Conservation (phyloP, 2,113 vertebrate species). For the Campylomormyrus numenius region DNA sequence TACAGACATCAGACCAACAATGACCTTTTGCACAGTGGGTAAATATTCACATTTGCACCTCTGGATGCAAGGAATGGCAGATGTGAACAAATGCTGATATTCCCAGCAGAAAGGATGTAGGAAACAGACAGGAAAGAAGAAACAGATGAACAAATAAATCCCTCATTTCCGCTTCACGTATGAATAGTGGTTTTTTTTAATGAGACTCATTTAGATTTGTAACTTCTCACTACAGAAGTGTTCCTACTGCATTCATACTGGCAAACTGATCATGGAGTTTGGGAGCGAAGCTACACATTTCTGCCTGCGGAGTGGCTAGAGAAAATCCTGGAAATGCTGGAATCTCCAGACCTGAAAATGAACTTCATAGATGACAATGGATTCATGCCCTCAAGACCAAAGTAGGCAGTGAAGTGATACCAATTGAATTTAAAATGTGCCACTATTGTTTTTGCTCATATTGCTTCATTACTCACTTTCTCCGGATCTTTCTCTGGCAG, state of each 20-base stretch:
- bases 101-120: neutral
- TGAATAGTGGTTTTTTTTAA: neutral
- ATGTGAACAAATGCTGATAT: neutral
- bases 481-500: slow-evolving; percentile 18
- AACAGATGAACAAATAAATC: neutral
- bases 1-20: neutral
- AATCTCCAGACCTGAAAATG: neutral
- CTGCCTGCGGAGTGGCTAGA: too few relatives aligned
- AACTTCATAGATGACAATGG: neutral
- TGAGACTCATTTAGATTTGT: neutral
- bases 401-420: neutral
- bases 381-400: neutral
- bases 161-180: neutral
- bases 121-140: neutral
- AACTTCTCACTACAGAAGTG: neutral
- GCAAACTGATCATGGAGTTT: neutral
- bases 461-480: slow-evolving; percentile 10
- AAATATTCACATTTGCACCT: neutral
- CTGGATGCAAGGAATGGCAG: neutral
- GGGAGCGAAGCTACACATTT: neutral
- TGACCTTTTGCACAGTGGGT: neutral
- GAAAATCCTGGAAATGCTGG: neutral
- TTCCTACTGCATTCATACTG: neutral
- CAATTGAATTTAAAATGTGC: neutral
- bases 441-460: neutral